These are phyloP conservation scores for Macrotus californicus DNA, from an alignment of 2,113 vertebrate genomes.

Conservation along the genomic window DNA sequence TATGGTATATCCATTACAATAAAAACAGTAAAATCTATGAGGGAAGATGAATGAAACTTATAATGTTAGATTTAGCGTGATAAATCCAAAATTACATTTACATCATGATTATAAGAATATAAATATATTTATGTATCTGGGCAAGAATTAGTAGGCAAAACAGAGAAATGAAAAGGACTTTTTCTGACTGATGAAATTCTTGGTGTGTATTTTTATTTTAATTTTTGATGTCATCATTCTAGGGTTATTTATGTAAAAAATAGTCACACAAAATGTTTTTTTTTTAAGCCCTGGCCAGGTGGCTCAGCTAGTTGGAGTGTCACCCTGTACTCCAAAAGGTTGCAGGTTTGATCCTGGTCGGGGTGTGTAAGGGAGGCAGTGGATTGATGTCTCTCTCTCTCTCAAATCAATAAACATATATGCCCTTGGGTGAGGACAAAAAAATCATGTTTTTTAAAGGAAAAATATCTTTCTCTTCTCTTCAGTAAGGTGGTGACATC, in stretches of 20 bases:
- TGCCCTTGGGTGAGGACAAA: no score
- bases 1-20: neutral
- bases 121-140: neutral
- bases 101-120: neutral
- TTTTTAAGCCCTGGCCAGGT: no score
- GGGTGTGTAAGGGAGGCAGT: no score
- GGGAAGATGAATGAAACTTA: neutral
- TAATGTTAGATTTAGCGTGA: neutral
- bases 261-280: neutral
- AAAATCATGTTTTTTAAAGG: neutral
- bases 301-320: no score
- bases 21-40: neutral
- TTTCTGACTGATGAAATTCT: neutral
- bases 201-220: neutral
- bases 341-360: no score
- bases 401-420: no score
- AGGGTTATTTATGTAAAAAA: neutral
- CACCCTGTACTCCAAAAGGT: no score
- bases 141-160: neutral
- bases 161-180: neutral
- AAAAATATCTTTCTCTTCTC: neutral
- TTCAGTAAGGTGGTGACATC: neutral
- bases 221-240: neutral
- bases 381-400: no score
- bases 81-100: neutral